Evolutionary conservation across 2,797 vertebrate genomes (phyloP), one percentile per base, ranked within the genome.

Genomic region (Notolepis coatsorum): DNA sequence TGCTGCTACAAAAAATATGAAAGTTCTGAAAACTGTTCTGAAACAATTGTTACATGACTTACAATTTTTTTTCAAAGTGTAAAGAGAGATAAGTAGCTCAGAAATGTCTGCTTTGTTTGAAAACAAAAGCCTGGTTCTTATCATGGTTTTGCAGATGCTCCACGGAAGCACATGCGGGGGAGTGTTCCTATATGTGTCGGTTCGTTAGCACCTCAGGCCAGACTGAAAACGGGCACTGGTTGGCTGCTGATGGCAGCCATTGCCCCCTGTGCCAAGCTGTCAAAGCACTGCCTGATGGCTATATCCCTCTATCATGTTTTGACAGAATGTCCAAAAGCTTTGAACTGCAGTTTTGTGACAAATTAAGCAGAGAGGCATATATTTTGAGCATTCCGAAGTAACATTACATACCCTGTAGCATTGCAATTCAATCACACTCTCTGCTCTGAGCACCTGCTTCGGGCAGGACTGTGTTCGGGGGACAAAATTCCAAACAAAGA

Each of bases 61-160:
- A n/a, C n/a, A n/a, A n/a, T 57, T 71, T 53, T 61, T 47, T 71
- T 66, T 62, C 65, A 7, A 23, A 54, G 53, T 72, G 37, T 47
- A 63, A 73, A 58, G 37, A 70, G 76, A 41, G 65, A 85, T 77
- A 89, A 89, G 84, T 80, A 86, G 71, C 63, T 73, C 27, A 61
- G 81, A 81, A 76, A 31, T 55, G 65, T 51, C 35, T 64, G 57
- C 79, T 39, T 68, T 55, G 59, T 65, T 66, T 68, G 62, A 66
- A 55, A 56, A 42, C 77, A 76, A 42, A 61, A 71, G 71, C 72
- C 38, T 8, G 3, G 55, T 58, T 51, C 87, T 91, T 91, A 92
- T 92, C 89, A 35, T 54, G 4, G 8, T 62, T 23, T 35, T 76
- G 69, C 90, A 92, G 89, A 87, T 80, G 70, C 61, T 58, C 76